phyloP scores from a whole-genome alignment of 2,888 invertebrate genomes.

The Heteropelma amictum region DNA sequence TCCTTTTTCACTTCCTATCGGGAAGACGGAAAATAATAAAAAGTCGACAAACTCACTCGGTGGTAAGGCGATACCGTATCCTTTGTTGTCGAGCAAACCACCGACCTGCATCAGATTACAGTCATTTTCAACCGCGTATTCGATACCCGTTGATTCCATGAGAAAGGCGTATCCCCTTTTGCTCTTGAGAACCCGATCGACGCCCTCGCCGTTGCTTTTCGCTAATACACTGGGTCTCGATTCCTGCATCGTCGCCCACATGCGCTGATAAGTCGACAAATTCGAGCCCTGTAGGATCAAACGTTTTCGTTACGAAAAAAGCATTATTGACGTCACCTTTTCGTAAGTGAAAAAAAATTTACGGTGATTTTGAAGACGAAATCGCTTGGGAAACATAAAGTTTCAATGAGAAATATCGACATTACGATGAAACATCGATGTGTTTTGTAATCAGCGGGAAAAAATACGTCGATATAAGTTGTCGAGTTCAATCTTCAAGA shows the following conservation, averaged over 20 bases:
- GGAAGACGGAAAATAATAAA: no score
- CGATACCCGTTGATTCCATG: conserved; percentile 98
- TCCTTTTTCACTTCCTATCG: no score
- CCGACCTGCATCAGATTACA: conserved; percentile 96
- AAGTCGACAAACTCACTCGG: conserved; percentile 83
- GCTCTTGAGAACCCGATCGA: conserved; percentile 90
- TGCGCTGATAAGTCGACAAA: conserved; percentile 94
- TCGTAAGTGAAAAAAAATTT: no score
- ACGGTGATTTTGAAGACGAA: no score
- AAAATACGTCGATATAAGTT: no score
- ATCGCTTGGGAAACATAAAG: no score
- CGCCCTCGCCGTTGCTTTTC: conserved; percentile 91
- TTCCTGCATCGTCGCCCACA: conserved; percentile 97
- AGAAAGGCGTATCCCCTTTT: conserved; percentile 96
- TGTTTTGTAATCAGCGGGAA: no score
- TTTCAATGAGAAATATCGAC: no score
- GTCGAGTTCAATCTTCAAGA: no score
- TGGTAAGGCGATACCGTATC: conserved; percentile 96
- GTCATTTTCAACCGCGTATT: conserved; percentile 93
- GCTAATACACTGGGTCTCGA: conserved; percentile 93
- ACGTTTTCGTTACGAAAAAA: not conserved
- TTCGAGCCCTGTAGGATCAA: conserved; percentile 89
- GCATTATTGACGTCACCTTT: no score
- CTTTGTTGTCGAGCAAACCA: conserved; percentile 94
- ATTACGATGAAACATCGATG: no score